A percentile compares a stretch with the other conserved stretches of the same genome.
These are phyloP conservation scores for Cossypha heuglini DNA, from an alignment of 2,797 vertebrate genomes.

Conservation along the genomic window DNA sequence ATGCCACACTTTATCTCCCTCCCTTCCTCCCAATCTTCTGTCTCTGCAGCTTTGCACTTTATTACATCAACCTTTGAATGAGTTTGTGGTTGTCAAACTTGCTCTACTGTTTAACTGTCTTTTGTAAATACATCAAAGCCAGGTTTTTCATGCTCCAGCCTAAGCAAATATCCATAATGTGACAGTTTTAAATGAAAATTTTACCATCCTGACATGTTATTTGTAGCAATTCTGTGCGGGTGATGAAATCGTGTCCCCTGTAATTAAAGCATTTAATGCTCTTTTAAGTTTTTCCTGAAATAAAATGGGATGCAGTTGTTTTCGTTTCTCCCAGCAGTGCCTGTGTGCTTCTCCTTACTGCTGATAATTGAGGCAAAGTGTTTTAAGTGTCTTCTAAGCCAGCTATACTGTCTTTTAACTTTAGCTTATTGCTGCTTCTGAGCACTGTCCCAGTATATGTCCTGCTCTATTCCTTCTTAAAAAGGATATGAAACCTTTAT, in stretches of 20 bases:
- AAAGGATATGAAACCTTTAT: not conserved
- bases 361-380: not conserved
- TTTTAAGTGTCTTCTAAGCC: not conserved
- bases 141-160: not conserved
- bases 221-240: not conserved
- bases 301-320: not conserved
- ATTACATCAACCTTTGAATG: not conserved
- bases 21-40: rapidly evolving
- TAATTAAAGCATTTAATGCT: slow-evolving; percentile 38
- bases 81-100: not conserved
- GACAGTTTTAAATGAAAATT: slow-evolving; percentile 20
- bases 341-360: not conserved
- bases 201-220: not conserved
- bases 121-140: not conserved
- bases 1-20: not conserved
- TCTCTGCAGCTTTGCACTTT: slow-evolving; percentile 5
- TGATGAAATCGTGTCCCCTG: slow-evolving; percentile 3
- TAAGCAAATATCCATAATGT: slow-evolving; percentile 19
- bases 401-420: not conserved
- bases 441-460: not conserved
- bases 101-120: slow-evolving; percentile 8
- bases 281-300: not conserved
- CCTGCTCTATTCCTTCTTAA: not conserved
- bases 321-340: not conserved
- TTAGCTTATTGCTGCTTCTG: not conserved